phyloP scores from a whole-genome alignment of 2,888 invertebrate species.

The Eilema caniola region DNA sequence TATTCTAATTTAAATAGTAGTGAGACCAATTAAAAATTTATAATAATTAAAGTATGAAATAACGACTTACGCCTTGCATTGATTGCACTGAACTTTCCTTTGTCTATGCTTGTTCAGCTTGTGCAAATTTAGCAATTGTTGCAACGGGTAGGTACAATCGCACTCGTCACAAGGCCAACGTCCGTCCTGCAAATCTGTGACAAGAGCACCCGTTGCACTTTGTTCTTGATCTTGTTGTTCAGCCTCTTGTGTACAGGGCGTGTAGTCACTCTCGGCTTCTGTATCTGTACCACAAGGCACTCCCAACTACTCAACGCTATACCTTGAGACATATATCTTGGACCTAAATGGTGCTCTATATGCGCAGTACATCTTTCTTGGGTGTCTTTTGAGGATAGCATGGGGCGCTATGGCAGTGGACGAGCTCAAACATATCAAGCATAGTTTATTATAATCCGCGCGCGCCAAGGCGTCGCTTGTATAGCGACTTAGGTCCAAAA shows the following conservation, averaged over 20 bases:
- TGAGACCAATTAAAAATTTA: not conserved
- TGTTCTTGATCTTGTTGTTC: not conserved
- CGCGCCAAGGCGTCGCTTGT: too few relatives aligned
- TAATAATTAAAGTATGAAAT: not conserved
- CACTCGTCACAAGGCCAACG: conserved; percentile 89
- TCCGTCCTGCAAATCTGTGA: conserved; percentile 40
- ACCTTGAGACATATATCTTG: too few relatives aligned
- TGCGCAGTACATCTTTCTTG: too few relatives aligned
- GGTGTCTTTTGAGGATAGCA: too few relatives aligned
- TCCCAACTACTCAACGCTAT: conserved; percentile 32
- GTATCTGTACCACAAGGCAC: conserved; percentile 50
- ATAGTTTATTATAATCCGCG: too few relatives aligned
- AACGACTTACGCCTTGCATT: conserved; percentile 69
- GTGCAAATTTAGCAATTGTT: conserved; percentile 90
- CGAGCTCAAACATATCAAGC: too few relatives aligned
- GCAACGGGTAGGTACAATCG: conserved; percentile 90
- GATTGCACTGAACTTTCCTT: conserved; percentile 87
- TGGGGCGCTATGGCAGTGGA: too few relatives aligned
- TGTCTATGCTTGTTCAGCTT: conserved; percentile 88
- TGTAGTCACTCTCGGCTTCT: conserved; percentile 33
- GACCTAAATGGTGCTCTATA: too few relatives aligned
- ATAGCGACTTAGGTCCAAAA: too few relatives aligned
- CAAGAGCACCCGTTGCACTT: not conserved
- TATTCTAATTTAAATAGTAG: too few relatives aligned
- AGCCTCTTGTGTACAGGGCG: not conserved